Conservation (phyloP, 2,888 invertebrate genomes). For the Platycheirus albimanus region DNA sequence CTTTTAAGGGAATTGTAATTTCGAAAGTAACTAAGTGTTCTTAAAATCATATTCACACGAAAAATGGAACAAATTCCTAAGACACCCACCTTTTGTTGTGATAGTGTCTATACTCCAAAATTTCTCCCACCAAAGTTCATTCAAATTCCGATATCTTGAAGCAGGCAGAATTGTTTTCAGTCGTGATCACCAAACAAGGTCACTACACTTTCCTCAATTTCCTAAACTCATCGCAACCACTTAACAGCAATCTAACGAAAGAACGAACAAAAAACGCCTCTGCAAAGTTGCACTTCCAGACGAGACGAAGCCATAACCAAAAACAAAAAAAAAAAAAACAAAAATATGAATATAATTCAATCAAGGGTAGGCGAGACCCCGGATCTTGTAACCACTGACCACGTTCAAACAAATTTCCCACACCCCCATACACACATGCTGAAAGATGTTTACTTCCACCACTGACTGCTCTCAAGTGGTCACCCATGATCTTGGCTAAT, state of each 20-base stretch:
- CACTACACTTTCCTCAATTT: constrained; percentile 55
- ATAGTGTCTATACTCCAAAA: too few species aligned
- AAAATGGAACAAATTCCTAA: too few species aligned
- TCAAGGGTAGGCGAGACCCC: constrained; percentile 70
- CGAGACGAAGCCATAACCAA: constrained; percentile 37
- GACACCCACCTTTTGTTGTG: too few species aligned
- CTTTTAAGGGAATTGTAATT: too few species aligned
- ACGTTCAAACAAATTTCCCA: constrained; percentile 54
- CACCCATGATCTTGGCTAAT: constrained; percentile 71
- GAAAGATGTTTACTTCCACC: neutral
- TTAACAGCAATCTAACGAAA: constrained; percentile 39
- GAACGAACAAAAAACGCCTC: constrained; percentile 57
- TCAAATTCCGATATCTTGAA: too few species aligned
- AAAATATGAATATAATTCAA: constrained; percentile 48
- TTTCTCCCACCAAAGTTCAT: too few species aligned
- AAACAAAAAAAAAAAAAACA: too few species aligned
- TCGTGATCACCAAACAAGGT: constrained; percentile 50
- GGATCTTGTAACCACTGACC: constrained; percentile 37
- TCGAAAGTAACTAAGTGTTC: too few species aligned
- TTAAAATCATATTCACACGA: too few species aligned
- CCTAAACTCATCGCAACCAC: constrained; percentile 48
- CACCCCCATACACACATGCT: constrained; percentile 49
- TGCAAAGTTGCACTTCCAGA: constrained; percentile 57
- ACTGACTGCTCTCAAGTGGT: neutral
- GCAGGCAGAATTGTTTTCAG: too few species aligned